A percentile compares a stretch with the other conserved stretches of the same genome.
These are phyloP conservation scores for Molothrus aeneus DNA, from an alignment of 2,797 vertebrate genomes.

Conservation along the genomic window DNA sequence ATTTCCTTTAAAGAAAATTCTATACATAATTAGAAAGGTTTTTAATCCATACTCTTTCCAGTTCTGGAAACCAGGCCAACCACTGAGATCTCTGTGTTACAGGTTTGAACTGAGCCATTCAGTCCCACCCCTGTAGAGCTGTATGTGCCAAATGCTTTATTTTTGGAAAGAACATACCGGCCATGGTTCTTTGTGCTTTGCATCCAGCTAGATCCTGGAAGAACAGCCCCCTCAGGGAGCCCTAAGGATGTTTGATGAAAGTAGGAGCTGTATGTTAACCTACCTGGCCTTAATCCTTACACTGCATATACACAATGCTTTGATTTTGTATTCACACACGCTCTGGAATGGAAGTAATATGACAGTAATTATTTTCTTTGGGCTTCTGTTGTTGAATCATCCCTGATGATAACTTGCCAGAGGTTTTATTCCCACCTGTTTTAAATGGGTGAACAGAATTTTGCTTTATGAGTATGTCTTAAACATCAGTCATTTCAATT, in stretches of 20 bases:
- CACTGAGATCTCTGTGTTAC: neutral
- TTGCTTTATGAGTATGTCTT: neutral
- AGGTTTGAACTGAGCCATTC: neutral
- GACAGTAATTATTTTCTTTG: neutral
- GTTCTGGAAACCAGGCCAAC: neutral
- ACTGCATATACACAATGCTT: neutral
- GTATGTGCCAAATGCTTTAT: neutral
- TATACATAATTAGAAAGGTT: neutral
- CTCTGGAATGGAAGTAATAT: neutral
- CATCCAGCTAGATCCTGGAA: neutral
- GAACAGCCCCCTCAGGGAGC: neutral
- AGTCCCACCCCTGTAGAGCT: neutral
- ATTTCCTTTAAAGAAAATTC: neutral
- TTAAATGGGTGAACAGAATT: neutral
- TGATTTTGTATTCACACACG: neutral
- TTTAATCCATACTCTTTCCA: neutral
- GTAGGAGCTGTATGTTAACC: neutral
- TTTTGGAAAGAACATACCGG: neutral
- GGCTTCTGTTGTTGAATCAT: neutral
- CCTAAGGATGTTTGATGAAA: neutral
- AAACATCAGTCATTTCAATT: neutral
- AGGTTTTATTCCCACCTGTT: neutral
- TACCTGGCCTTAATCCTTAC: neutral
- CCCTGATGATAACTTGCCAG: neutral
- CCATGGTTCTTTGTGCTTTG: neutral